Base-by-base conservation (phyloP, 2,113 vertebrate genomes). In the Stictonetta naevosa region DNA sequence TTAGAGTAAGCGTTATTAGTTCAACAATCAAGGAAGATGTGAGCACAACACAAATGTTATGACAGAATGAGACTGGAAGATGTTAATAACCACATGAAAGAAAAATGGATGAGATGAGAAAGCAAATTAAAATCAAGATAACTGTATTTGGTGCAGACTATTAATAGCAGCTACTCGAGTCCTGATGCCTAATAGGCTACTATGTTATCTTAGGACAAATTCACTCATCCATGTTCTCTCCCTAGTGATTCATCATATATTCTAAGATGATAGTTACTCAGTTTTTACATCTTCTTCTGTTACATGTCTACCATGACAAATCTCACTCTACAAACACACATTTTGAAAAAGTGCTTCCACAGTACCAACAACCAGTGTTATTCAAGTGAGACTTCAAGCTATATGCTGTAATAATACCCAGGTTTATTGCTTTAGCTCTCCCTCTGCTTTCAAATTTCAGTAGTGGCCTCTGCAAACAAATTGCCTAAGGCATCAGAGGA, bases 81-180 rank as follows among this genome's bases (percentile, higher is more conserved):
- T 92, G 34, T 56, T 59, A 88, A 82, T 33, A 69, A 62, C 56
- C 71, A 3, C 8, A 13, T 22, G 55, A 53, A 88, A 86, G 66
- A 36, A 76, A 95, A 91, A 64, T 44, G 3, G 81, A 69, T 58
- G 75, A 91, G 77, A 63, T 21, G 87, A 88, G 80, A 83, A 59
- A 82, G 66, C 20, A 76, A 92, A 31, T 33, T 62, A 86, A 78
- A 93, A 76, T 67, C 58, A 73, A 44, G 67, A 53, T 25, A 68
- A 55, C 71, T 69, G 67, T 31, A 66, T 72, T 69, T 87, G 67
- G 55, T 73, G 53, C 40, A 69, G 53, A 8, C 36, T 94, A 67
- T 83, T 85, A 36, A 91, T 77, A 83, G 74, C 5, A 67, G 22
- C 22, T 80, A 1, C 75, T 63, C 16, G 59, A 71, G 46, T 59